Conservation (phyloP, 2,113 vertebrate species). For the Brachirus orientalis region DNA sequence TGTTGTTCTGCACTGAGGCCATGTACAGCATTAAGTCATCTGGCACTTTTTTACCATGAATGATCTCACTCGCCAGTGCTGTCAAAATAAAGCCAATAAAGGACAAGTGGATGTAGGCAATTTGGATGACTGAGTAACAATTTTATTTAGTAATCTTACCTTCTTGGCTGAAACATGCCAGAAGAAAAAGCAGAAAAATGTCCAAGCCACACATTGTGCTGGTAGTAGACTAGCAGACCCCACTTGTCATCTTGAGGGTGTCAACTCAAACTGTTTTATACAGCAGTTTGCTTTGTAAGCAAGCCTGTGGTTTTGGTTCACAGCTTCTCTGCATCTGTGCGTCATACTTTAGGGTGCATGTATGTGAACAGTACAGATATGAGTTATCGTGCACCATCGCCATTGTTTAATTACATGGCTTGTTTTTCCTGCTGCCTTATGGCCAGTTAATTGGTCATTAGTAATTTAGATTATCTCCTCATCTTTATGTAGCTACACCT, state of each 20-base stretch:
- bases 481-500: no score
- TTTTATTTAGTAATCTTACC: background rate
- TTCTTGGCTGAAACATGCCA: background rate
- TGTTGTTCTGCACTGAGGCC: slow-evolving; percentile 56
- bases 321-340: background rate
- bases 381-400: background rate
- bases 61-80: slow-evolving; percentile 60
- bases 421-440: no score
- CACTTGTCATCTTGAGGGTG: background rate
- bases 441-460: no score
- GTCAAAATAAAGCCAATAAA: background rate
- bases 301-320: background rate
- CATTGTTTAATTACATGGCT: background rate
- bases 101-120: background rate
- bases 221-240: background rate
- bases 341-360: background rate
- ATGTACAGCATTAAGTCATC: slow-evolving; percentile 76
- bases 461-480: no score
- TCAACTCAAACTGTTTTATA: background rate
- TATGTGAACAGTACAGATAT: background rate
- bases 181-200: background rate
- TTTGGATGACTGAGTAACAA: background rate
- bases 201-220: background rate
- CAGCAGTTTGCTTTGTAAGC: background rate
- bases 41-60: slow-evolving; percentile 64